phyloP scores from a whole-genome alignment of 92 coral and sea anemone species.

The Zoanthus sansibaricus region DNA sequence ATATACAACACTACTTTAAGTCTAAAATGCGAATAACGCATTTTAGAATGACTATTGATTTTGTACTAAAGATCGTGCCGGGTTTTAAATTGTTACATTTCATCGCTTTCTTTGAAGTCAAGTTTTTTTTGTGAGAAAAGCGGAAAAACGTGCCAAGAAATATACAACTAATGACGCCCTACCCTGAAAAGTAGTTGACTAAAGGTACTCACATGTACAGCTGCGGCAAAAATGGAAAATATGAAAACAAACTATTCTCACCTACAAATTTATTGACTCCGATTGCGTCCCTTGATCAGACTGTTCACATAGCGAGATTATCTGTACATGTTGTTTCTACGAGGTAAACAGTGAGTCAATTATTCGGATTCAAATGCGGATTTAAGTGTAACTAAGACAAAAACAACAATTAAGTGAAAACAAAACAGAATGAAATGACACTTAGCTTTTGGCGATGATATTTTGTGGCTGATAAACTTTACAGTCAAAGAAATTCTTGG shows the following conservation, averaged over 20 bases:
- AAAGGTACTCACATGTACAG: not conserved
- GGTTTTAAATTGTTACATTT: too few relatives aligned
- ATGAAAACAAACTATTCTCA: not conserved
- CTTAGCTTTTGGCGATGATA: not conserved
- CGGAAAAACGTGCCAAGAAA: too few relatives aligned
- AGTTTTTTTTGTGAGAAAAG: too few relatives aligned
- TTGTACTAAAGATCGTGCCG: too few relatives aligned
- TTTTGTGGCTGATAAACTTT: not conserved
- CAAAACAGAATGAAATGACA: not conserved
- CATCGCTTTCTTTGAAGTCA: too few relatives aligned
- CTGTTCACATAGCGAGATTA: conserved; percentile 2
- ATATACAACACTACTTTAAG: too few relatives aligned
- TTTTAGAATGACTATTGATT: too few relatives aligned
- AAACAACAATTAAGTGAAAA: not conserved
- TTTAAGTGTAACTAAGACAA: not conserved
- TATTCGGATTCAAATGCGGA: not conserved
- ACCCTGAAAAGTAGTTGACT: not conserved
- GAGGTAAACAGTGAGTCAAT: not conserved
- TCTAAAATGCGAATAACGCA: too few relatives aligned
- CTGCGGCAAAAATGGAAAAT: not conserved
- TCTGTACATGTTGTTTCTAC: not conserved
- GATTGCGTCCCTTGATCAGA: not conserved
- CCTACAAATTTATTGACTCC: not conserved
- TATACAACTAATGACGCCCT: not conserved
- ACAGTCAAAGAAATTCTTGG: not conserved